A percentile compares a stretch with the other conserved stretches of the same genome.
phyloP scores from a whole-genome alignment of 2,888 invertebrate species.

The Dynastes maya region DNA sequence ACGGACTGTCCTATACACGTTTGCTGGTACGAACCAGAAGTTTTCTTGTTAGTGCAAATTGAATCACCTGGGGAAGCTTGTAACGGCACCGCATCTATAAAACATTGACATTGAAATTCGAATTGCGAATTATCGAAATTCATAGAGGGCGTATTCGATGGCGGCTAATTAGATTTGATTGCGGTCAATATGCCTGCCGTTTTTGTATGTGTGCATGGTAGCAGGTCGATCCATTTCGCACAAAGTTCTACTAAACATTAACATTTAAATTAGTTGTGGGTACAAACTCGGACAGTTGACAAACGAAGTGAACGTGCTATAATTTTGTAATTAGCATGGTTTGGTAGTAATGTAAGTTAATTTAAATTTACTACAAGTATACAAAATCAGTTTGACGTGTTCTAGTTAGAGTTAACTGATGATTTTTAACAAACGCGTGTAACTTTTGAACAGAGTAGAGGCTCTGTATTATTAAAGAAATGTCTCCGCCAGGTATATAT shows the following conservation, averaged over 20 bases:
- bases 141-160: constrained; percentile 8
- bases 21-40: constrained; percentile 14
- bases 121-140: constrained; percentile 37
- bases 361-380: not conserved
- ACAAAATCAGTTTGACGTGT: too few relatives aligned
- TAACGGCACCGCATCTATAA: constrained; percentile 13
- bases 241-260: constrained; percentile 17
- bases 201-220: constrained; percentile 4
- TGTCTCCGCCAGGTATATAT: too few relatives aligned
- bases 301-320: constrained; percentile 9
- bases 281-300: constrained; percentile 7
- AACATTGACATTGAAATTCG: constrained; percentile 36
- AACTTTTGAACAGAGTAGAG: too few relatives aligned
- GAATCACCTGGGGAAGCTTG: constrained; percentile 22
- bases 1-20: not conserved
- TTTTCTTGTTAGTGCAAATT: constrained; percentile 43
- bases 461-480: too few relatives aligned
- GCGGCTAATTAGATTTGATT: constrained; percentile 32
- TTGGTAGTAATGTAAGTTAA: not conserved
- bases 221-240: constrained; percentile 9
- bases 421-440: too few relatives aligned
- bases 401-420: too few relatives aligned
- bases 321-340: constrained; percentile 5
- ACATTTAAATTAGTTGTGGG: constrained; percentile 29
- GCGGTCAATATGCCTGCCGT: constrained; percentile 29